Evolutionary conservation across 1,140 invertebrate species (phyloP).

Genomic region (Aphis craccivora): DNA sequence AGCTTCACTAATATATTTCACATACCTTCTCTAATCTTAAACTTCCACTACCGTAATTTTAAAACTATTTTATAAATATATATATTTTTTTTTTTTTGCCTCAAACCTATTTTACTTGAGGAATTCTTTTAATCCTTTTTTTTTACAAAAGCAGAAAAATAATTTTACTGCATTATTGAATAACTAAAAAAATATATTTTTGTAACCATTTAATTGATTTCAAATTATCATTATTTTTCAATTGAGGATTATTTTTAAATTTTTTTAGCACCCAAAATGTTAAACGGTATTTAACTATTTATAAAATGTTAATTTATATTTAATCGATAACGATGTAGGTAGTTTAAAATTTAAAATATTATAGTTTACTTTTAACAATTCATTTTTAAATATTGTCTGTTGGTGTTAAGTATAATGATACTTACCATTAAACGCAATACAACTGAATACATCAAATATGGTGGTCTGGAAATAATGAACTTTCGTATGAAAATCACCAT

Average conservation of each 20-base stretch:
- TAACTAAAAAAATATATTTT: no score
- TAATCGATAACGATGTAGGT: not conserved
- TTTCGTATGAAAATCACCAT: not conserved
- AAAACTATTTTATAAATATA: slow-evolving; percentile 10
- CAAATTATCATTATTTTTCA: not conserved
- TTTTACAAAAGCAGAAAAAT: not conserved
- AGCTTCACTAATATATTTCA: not conserved
- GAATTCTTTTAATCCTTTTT: not conserved
- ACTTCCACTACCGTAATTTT: not conserved
- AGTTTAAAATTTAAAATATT: not conserved
- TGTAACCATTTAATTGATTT: not conserved
- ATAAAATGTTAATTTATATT: not conserved
- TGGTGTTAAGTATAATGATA: not conserved
- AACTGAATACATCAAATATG: no score
- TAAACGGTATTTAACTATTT: not conserved
- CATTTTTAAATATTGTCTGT: not conserved
- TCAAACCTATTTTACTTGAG: not conserved
- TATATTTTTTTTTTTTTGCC: not conserved
- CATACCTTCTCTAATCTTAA: not conserved
- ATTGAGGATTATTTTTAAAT: not conserved
- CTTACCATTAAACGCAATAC: not conserved
- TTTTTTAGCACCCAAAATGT: not conserved
- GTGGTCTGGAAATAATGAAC: not conserved
- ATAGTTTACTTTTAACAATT: not conserved
- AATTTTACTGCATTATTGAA: not conserved